Percentiles rank a stretch among this genome's conserved stretches.
Evolutionary conservation across 2,797 vertebrate species (phyloP).

Genomic region (Galaxias olidus): DNA sequence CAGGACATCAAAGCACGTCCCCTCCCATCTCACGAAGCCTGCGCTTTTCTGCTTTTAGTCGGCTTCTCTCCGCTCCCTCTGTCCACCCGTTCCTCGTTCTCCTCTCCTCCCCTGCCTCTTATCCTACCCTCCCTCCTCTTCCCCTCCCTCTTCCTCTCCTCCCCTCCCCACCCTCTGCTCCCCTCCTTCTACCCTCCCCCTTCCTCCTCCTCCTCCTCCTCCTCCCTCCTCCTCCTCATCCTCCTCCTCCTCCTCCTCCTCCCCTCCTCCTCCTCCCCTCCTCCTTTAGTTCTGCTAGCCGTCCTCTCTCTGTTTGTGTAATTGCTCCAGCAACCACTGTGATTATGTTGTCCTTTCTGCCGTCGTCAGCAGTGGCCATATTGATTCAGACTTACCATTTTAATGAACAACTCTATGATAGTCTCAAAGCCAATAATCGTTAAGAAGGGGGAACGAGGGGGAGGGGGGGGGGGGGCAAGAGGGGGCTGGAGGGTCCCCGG

Average conservation of each 20-base stretch:
- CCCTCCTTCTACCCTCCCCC: background rate
- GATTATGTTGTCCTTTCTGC: conserved; percentile 38
- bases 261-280: conserved; percentile 3
- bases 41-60: too few species aligned
- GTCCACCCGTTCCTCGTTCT: background rate
- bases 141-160: background rate
- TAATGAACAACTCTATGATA: conserved; percentile 51
- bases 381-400: conserved; percentile 47
- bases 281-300: background rate
- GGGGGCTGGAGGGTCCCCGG: too few species aligned
- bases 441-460: background rate
- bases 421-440: conserved; percentile 12
- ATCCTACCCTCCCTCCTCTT: background rate
- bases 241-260: background rate
- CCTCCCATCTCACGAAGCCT: too few species aligned
- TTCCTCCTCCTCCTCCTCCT: conserved; percentile 24
- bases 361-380: conserved; percentile 40
- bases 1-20: too few species aligned
- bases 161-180: background rate
- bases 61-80: background rate
- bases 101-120: background rate
- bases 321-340: conserved; percentile 19
- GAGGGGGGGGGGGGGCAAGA: background rate
- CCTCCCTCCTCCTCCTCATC: background rate
- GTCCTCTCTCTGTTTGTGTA: conserved; percentile 5